Base-by-base conservation (phyloP, 1,140 invertebrate species). In the Drosophila asahinai region DNA sequence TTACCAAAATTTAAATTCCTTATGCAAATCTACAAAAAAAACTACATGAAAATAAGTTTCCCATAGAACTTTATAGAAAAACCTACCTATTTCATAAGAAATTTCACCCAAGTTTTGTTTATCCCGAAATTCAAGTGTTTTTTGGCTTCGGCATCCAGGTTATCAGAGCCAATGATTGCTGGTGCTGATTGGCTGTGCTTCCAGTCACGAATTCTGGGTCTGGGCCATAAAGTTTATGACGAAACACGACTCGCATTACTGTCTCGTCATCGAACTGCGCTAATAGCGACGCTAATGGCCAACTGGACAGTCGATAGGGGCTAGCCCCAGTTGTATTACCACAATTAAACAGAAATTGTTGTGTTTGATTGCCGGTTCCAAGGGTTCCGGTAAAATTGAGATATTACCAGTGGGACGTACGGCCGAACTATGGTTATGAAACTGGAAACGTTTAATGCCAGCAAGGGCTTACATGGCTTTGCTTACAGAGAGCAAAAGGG, bases 181-280 rank as follows among this genome's bases (percentile, higher is more conserved):
- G 22, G 22, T 19, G 38, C 62, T 17, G 62, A 38, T 55, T 59
- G 27, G 15, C 30, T 33, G 14, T 47, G 63, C 63, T 30, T 11
- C 14, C 5, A 47, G 67, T 71, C 67, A 71, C 70, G 70, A 73
- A 73, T 73, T 72, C 27, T 27, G 67, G 45, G 45, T 72, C 68
- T 52, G 67, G 15, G 27, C 52, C 22, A 51, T 73, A 61, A 72
- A 60, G 19, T 36, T 78, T 70, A 68, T 77, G 72, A 77, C 74
- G 74, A 77, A 77, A 77, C 67, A 25, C 40, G 64, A 71, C 14
- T 75, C 70, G 70, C 15, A 22, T 57, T 48, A 55, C 27, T 75
- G 70, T 68, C 55, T 36, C 74, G 76, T 78, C 75, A 78, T 79
- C 57, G 65, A 78, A 71, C 58, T 51, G 62, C 74, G 74, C 48